Evolutionary conservation across 2,797 vertebrate species (phyloP).

Genomic region (Anableps anableps): DNA sequence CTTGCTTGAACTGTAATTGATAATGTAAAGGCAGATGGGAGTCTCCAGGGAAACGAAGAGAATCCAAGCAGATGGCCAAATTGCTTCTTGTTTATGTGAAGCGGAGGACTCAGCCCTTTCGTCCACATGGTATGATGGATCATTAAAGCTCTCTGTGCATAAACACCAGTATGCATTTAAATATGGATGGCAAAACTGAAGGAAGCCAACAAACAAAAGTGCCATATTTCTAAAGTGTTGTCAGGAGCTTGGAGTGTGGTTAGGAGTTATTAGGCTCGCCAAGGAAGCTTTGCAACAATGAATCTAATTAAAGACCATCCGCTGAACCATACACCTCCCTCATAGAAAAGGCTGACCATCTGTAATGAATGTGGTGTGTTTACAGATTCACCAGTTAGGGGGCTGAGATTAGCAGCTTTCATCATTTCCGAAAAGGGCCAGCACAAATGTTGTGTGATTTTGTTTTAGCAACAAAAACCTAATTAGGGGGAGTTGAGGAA

Average conservation of each 20-base stretch:
- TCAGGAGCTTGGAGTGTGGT: slow-evolving; percentile 62
- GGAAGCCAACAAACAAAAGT: slow-evolving; percentile 80
- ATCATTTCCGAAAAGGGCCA: slow-evolving; percentile 5
- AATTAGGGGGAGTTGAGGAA: slow-evolving; percentile 4
- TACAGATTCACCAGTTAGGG: slow-evolving; percentile 44
- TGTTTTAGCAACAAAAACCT: slow-evolving; percentile 21
- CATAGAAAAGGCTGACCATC: slow-evolving; percentile 44
- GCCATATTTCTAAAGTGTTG: slow-evolving; percentile 90
- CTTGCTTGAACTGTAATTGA: slow-evolving; percentile 98
- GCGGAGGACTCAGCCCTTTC: slow-evolving; percentile 81
- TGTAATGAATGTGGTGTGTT: slow-evolving; percentile 45
- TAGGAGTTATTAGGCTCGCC: slow-evolving; percentile 64
- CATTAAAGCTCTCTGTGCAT: slow-evolving; percentile 94
- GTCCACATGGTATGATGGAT: slow-evolving; percentile 91
- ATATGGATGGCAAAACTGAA: slow-evolving; percentile 89
- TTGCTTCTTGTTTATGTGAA: slow-evolving; percentile 97
- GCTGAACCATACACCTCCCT: slow-evolving; percentile 50
- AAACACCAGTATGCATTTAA: slow-evolving; percentile 99
- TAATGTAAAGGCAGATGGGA: slow-evolving; percentile 98
- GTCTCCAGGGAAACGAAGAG: slow-evolving; percentile 92
- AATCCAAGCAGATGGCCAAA: slow-evolving; percentile 99
- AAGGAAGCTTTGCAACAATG: slow-evolving; percentile 86
- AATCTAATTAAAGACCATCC: slow-evolving; percentile 75
- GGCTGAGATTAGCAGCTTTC: slow-evolving; percentile 37
- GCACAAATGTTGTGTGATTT: slow-evolving; percentile 7